Base-by-base conservation (phyloP, 2,797 vertebrate genomes). In the Pempheris klunzingeri region DNA sequence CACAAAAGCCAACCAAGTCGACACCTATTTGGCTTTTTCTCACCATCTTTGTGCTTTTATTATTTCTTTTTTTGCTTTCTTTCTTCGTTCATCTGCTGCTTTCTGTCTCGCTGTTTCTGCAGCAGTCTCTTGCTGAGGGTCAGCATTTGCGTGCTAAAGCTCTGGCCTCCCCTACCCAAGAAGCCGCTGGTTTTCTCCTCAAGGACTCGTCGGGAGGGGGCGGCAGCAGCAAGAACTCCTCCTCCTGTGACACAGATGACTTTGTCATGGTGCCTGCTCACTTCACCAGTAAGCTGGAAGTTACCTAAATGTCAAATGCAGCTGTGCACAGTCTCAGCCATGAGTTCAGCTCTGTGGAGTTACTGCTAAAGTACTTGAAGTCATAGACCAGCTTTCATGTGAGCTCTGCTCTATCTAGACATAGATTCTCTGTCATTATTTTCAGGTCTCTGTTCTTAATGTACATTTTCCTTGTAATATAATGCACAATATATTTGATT, bases 261-360 rank as follows among this genome's bases (percentile, higher is more conserved):
- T 99, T 99, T 13, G 98, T 99, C 61, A 97, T 99, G 94, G 98
- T 99, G 81, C 98, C 98, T 0, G 97, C 96, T 78, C 96, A 97
- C 90, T 96, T 98, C 80, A 94, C 96, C 93, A 96, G 98, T 97
- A 92, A 94, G 92, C n/a, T n/a, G n/a, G n/a, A n/a, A n/a, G n/a
- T n/a, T 43, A 17, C 4, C 15, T 28, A 46, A 60, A 63, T 67
- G 54, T 79, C 5, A 43, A 39, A 44, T 28, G 10, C 54, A 71
- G 50, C 52, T 66, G 9, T 75, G 3, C 9, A 13, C 26, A 24
- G 20, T 28, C 26, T 10, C 3, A 13, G 4, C 38, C 26, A 49
- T 24, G 24, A 8, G 2, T 58, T 14, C n/a, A 46, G 22, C 24
- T 49, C 38, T 39, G 14, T 54, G 64, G 49, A 58, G 41, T 34